Base-by-base conservation (phyloP, 1,140 invertebrate genomes). In the Drosophila cardini region DNA sequence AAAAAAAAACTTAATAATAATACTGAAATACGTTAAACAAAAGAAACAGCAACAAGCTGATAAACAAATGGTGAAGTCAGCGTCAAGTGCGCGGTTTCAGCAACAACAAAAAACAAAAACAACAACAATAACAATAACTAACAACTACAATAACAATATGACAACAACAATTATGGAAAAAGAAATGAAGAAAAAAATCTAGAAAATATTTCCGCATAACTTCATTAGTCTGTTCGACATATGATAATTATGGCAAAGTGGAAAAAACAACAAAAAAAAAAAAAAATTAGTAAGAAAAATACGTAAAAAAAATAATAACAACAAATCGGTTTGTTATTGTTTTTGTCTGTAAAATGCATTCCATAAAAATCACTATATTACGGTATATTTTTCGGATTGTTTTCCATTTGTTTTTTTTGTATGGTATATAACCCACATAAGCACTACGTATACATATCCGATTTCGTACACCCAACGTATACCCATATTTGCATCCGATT, bases 121-220 rank as follows among this genome's bases (percentile, higher is more conserved):
- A 34, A 57, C 18, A 16, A 15, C n/a, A n/a, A n/a, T n/a, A n/a
- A n/a, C n/a, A n/a, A n/a, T n/a, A n/a, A n/a, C n/a, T n/a, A n/a
- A n/a, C 10, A 55, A 63, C 36, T 60, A 67, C 18, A 40, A 76
- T 58, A 70, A 60, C 61, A 34, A 53, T 13, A 13, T 34, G 63
- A 40, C 26, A 52, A 13, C 30, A 67, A 26, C 18, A 26, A 43
- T 55, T 26, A 26, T 26, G 21, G 3, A 26, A 26, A 26, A 26
- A 4, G 2, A 26, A 26, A 26, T 21, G 0, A 21, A 26, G n/a
- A 26, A 56, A 18, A 16, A 74, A 74, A 67, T 68, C 62, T 64
- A 78, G 55, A 76, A 78, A 78, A 75, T 82, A 72, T 78, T 86
- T 86, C 71, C 67, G 74, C 78, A 86, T 78, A 81, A 74, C 56